Base-by-base conservation (phyloP, 1,140 invertebrate species). In the Cherax quadricarinatus region DNA sequence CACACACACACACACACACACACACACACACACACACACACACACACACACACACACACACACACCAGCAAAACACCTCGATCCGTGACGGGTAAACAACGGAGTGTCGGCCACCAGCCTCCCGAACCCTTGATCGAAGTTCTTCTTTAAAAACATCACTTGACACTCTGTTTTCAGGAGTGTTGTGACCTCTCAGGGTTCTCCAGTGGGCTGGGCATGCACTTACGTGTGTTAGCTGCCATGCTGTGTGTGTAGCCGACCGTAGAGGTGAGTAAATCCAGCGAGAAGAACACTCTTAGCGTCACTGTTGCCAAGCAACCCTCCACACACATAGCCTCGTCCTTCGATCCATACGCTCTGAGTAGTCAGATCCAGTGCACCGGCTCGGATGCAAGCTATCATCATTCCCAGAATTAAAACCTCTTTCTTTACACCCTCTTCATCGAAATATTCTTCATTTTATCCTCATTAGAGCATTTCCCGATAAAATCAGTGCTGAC, bases 151-250 rank as follows among this genome's bases (percentile, higher is more conserved):
- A 84, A 62, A 62, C 21, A 49, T 57, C 49, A 18, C 49, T 82
- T 24, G 81, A n/a, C 4, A n/a, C 41, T 21, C 49, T 57, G 49
- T 14, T 18, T 57, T 49, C 24, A 30, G 49, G 81, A 82, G 81
- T 16, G 57, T 62, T 57, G 57, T 53, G 30, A 57, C 57, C 53
- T 62, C n/a, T 30, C n/a, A 51, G 60, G 60, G 82, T 41, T 66
- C 24, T 30, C 81, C 70, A 62, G 60, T 41, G 60, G n/a, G 9
- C n/a, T 66, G 57, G 83, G 41, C 16, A 30, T 24, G 73, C n/a
- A 88, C 86, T 88, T 88, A 88, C 86, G 86, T 88, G 86, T 78
- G 78, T 88, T 88, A 53, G 75, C 75, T 30, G 86, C 86, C 86
- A 88, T 88, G 86, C 9, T 81, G 49, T 24, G 30, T 14, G 86